Evolutionary conservation across 2,113 vertebrate genomes (phyloP), one percentile per base, ranked within the genome.

Genomic region (Aleadryas rufinucha): DNA sequence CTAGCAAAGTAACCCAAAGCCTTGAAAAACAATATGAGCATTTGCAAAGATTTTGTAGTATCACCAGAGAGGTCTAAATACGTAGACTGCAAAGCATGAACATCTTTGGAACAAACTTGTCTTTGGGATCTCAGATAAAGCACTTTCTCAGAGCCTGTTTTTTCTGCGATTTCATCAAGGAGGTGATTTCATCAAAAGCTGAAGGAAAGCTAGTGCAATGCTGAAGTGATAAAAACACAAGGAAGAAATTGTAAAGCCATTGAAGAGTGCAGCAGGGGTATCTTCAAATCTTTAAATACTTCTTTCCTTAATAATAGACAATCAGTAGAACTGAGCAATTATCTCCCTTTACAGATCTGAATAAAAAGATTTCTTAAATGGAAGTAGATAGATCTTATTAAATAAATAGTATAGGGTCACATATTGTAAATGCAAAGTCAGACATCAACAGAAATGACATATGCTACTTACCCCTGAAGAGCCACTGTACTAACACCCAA

Each of bases 211-310:
- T 75, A 91, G 60, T 72, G 69, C 61, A 84, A 49, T 53, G 80
- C 53, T 92, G 77, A 87, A 92, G 65, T 93, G 93, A 89, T 89
- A 95, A 96, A 96, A 97, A 95, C 89, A 91, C 77, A 93, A 86
- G 86, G 68, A 95, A 82, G 65, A 82, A 68, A 94, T 69, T 91
- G 72, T 68, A 91, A 75, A 95, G 35, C 76, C 70, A 87, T 76
- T 87, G 84, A 95, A 95, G 41, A 71, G 87, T 95, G 60, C 65
- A 95, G 69, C 31, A 78, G 60, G 89, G 80, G n/a, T 89, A 96
- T 94, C 91, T 96, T 80, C 57, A 88, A 90, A 95, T 95, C 84
- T 92, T 94, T 66, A 78, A 89, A 92, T 68, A 92, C 31, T 71
- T 95, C 74, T 75, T 44, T 54, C 63, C 49, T 82, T 89, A 78